phyloP scores from a whole-genome alignment of 2,797 vertebrate species.

The Naso thynnoides region DNA sequence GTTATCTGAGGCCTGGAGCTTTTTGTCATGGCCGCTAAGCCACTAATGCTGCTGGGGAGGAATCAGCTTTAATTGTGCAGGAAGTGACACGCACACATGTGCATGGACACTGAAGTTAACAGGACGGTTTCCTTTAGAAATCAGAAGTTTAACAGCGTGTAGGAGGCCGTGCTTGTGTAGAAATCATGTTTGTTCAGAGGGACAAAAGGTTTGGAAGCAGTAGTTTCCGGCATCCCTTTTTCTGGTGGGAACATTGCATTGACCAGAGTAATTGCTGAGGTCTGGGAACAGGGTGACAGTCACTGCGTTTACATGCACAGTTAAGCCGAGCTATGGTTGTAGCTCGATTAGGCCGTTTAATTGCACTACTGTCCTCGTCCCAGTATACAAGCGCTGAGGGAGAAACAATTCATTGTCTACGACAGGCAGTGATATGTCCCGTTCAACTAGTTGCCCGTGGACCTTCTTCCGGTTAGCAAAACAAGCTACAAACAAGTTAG shows the following conservation, averaged over 20 bases:
- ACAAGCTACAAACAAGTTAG: no score
- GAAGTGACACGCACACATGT: constrained; percentile 30
- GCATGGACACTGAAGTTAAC: constrained; percentile 18
- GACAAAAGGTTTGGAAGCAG: constrained; percentile 17
- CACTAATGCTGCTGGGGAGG: constrained; percentile 71
- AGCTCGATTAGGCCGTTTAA: no score
- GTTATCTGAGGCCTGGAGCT: constrained; percentile 73
- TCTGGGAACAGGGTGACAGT: neutral
- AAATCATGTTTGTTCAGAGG: constrained; percentile 18
- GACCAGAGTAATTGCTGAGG: neutral
- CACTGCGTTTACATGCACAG: no score
- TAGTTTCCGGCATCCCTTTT: neutral
- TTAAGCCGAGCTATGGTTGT: no score
- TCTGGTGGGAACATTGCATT: no score
- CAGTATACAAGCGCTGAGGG: no score
- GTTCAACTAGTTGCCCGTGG: no score
- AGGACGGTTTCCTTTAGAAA: constrained; percentile 45
- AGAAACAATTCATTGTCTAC: no score
- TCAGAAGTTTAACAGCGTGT: constrained; percentile 31
- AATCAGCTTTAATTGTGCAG: constrained; percentile 74
- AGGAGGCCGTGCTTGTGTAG: constrained; percentile 16
- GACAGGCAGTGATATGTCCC: no score
- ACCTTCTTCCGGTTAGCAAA: no score
- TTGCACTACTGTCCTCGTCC: no score
- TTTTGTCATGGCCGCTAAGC: constrained; percentile 60